Percentiles rank a stretch among this genome's conserved stretches.
phyloP scores from a whole-genome alignment of 1,140 invertebrate species.

The Trichogramma pretiosum region DNA sequence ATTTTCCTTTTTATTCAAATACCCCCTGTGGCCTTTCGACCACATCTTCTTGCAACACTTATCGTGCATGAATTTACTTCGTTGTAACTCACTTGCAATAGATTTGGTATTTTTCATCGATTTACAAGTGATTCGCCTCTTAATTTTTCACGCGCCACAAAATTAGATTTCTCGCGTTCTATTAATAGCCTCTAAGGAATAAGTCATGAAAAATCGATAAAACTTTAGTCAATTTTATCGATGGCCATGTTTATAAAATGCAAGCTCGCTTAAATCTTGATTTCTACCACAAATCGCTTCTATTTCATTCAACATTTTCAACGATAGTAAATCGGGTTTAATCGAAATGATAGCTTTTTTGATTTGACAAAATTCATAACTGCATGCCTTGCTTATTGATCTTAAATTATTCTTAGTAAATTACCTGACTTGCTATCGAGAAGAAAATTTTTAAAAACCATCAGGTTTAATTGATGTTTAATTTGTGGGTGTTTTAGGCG shows the following conservation, averaged over 20 bases:
- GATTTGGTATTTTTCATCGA: neutral
- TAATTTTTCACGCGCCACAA: too few species aligned
- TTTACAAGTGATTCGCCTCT: too few species aligned
- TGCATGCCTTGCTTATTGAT: neutral
- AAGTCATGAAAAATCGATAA: neutral
- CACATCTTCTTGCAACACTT: conserved; percentile 1
- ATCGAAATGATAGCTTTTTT: neutral
- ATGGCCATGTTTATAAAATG: neutral
- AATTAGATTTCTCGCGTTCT: neutral
- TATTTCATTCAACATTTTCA: too few species aligned
- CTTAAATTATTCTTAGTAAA: too few species aligned
- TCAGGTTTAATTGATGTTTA: too few species aligned
- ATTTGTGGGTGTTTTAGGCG: too few species aligned
- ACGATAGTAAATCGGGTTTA: neutral
- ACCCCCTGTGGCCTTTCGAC: neutral
- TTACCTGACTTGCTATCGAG: neutral
- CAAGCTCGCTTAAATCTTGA: neutral
- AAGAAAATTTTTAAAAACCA: neutral
- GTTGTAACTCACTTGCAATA: neutral
- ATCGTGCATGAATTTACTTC: neutral
- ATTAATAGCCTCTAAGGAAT: neutral
- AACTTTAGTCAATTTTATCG: neutral
- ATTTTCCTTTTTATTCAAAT: neutral
- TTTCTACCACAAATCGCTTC: neutral
- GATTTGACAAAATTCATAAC: neutral